Conservation (phyloP, 2,888 invertebrate species). For the Drosophila meridionalis region DNA sequence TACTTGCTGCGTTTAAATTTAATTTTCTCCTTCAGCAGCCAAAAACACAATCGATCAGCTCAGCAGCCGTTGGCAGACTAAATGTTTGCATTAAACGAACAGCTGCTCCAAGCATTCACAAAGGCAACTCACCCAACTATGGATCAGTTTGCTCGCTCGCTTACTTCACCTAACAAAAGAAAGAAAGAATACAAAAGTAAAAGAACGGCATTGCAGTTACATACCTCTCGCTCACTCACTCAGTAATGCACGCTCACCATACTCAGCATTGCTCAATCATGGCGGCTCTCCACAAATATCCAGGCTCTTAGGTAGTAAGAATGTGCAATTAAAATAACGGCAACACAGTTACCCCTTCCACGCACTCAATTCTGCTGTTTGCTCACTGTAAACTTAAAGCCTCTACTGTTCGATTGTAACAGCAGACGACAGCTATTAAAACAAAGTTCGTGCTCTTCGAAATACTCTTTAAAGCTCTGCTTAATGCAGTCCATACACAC, state of each 20-base stretch:
- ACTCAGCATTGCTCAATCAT: background rate
- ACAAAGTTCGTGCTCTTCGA: background rate
- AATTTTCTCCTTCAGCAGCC: rapidly evolving
- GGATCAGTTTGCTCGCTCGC: background rate
- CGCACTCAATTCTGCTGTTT: background rate
- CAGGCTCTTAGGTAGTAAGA: background rate
- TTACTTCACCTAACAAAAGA: background rate
- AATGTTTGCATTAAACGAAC: background rate
- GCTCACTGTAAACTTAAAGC: background rate
- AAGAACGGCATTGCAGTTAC: background rate
- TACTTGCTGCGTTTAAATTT: background rate
- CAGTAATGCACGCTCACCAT: background rate
- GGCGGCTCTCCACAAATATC: background rate
- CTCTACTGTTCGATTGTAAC: background rate
- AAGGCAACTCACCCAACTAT: background rate
- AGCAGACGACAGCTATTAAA: background rate
- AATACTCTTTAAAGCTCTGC: background rate
- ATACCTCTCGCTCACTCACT: background rate
- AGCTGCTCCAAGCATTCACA: background rate
- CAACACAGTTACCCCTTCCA: background rate
- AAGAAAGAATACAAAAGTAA: background rate
- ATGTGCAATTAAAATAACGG: background rate
- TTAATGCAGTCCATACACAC: background rate
- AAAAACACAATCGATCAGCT: too few relatives aligned
- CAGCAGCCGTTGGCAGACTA: background rate